Evolutionary conservation across 2,797 vertebrate species (phyloP).

Genomic region (Graptemys geographica): DNA sequence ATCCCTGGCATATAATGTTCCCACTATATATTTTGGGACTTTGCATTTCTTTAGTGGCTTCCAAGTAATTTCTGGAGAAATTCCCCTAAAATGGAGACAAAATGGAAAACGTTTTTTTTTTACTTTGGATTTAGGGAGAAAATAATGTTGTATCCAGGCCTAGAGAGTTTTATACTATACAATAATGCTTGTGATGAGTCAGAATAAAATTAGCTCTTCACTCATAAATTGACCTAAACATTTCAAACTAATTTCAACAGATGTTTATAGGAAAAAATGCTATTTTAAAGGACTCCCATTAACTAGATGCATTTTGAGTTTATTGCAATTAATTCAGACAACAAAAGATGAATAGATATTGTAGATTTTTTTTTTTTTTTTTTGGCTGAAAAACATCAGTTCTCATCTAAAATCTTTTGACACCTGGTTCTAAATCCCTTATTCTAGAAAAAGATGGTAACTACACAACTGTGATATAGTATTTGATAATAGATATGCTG

Average conservation of each 20-base stretch:
- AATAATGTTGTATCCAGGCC: accelerated
- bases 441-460: background rate
- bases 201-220: no score
- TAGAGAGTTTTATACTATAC: no score
- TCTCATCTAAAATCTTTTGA: background rate
- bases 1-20: no score
- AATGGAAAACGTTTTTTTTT: accelerated
- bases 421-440: background rate
- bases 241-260: no score
- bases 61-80: background rate
- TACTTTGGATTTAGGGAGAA: accelerated
- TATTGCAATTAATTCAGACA: background rate
- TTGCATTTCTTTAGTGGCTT: background rate
- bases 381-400: background rate
- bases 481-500: no score
- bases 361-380: no score
- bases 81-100: background rate
- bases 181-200: no score
- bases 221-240: no score
- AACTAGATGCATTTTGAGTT: background rate
- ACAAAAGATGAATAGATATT: background rate
- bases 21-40: no score
- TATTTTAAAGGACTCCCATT: background rate
- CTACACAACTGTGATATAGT: background rate
- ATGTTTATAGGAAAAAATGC: no score